Evolutionary conservation across 2,888 invertebrate genomes (phyloP).

Genomic region (Drosophila rubida): DNA sequence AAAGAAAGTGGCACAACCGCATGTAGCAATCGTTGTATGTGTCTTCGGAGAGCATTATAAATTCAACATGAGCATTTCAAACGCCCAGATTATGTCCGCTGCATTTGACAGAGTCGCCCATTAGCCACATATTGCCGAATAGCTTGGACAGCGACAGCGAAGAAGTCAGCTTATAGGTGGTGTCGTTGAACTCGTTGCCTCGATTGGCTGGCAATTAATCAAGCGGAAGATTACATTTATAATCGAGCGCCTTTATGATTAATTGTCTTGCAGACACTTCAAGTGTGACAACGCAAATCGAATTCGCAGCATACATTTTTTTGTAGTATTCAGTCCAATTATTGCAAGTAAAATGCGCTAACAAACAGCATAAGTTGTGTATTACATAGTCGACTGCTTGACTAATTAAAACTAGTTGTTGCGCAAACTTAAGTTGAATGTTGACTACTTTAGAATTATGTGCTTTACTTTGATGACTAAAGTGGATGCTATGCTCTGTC

Average conservation of each 20-base stretch:
- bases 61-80: constrained; percentile 58
- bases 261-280: background rate
- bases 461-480: too few species aligned
- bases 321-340: too few species aligned
- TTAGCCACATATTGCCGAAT: constrained; percentile 31
- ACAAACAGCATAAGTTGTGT: too few species aligned
- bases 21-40: constrained; percentile 18
- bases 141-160: background rate
- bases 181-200: constrained; percentile 5
- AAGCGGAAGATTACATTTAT: background rate
- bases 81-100: constrained; percentile 65
- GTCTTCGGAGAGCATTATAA: constrained; percentile 50
- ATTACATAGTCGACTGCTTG: too few species aligned
- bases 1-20: constrained; percentile 52
- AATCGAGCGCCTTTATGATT: background rate
- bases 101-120: constrained; percentile 42
- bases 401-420: too few species aligned
- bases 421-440: too few species aligned
- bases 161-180: background rate
- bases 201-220: constrained; percentile 1
- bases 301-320: too few species aligned
- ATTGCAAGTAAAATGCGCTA: too few species aligned
- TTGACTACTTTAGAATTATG: too few species aligned
- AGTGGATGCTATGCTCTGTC: background rate
- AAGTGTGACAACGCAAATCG: background rate